These are phyloP conservation scores for Hydrozoanthus gracilis DNA, from an alignment of 92 coral and sea anemone species.

Conservation along the genomic window DNA sequence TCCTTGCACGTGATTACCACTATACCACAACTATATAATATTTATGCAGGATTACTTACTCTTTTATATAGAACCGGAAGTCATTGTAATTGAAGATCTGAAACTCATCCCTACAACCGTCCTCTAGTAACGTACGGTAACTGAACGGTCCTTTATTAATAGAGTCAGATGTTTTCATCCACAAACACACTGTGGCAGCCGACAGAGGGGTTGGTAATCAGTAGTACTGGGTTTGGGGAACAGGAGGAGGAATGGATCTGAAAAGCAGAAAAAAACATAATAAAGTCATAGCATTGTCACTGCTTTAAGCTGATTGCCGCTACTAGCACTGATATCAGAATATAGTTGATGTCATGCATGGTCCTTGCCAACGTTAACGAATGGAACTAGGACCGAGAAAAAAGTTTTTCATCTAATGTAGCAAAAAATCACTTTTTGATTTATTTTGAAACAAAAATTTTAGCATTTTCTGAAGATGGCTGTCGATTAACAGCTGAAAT, in stretches of 20 bases:
- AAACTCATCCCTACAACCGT: neutral
- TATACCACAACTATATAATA: no score
- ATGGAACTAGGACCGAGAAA: no score
- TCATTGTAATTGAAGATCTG: neutral
- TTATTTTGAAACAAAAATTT: no score
- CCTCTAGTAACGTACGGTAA: neutral
- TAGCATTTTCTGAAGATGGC: no score
- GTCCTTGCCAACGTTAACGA: no score
- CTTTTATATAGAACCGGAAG: neutral
- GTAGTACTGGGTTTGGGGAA: constrained; percentile 8
- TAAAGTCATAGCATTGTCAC: neutral
- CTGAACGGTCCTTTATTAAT: neutral
- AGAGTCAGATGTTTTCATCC: constrained; percentile 11
- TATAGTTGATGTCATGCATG: no score
- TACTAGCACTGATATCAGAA: no score
- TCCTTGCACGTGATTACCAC: no score
- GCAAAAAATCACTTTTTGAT: no score
- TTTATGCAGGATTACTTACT: no score
- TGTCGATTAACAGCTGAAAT: no score
- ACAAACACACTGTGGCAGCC: constrained; percentile 16
- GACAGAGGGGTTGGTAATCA: neutral
- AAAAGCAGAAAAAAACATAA: neutral
- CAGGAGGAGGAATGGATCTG: neutral
- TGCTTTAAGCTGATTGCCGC: neutral
- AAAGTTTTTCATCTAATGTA: no score